Evolutionary conservation across 2,113 vertebrate species (phyloP).

Genomic region (Struthidea cinerea): DNA sequence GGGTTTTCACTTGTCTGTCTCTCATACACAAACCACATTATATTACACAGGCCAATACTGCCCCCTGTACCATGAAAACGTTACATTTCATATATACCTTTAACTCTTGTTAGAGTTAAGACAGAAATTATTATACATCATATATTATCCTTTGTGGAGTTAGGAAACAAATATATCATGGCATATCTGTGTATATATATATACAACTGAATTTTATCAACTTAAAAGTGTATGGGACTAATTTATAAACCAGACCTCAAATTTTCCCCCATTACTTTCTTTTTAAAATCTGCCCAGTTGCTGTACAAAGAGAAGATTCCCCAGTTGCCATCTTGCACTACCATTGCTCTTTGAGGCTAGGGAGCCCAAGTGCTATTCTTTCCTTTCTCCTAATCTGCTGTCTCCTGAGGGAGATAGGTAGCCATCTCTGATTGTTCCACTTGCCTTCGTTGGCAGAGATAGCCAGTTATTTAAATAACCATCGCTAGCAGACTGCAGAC

Average conservation of each 20-base stretch:
- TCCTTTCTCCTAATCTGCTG: neutral
- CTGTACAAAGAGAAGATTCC: neutral
- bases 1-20: neutral
- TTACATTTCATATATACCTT: neutral
- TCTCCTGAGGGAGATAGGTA: neutral
- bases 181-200: neutral
- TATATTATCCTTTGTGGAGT: neutral
- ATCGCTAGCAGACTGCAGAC: neutral
- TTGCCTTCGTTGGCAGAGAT: neutral
- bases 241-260: neutral
- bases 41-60: neutral
- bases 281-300: neutral
- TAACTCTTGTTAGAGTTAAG: neutral
- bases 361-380: neutral
- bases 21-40: neutral
- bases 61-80: neutral
- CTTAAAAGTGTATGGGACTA: neutral
- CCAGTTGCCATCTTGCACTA: neutral
- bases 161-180: neutral
- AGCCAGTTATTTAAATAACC: neutral
- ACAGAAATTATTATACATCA: neutral
- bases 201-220: neutral
- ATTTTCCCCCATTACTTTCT: fast-evolving
- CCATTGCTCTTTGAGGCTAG: neutral
- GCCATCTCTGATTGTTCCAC: neutral